A percentile compares a stretch with the other conserved stretches of the same genome.
Conservation (phyloP, 2,113 vertebrate genomes). For the Ramphastos sulfuratus region DNA sequence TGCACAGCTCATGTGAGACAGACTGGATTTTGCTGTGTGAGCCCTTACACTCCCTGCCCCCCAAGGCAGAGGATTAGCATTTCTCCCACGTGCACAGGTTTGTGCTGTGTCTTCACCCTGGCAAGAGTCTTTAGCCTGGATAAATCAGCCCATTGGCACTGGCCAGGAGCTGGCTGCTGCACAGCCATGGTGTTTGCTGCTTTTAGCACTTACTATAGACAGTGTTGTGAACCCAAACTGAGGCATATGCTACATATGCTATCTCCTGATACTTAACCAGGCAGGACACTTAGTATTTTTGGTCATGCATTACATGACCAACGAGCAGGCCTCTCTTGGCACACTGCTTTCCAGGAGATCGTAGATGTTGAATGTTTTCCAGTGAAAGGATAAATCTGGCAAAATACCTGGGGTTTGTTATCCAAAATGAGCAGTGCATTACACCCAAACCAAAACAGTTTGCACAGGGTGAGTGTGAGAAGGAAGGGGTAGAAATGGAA, state of each 20-base stretch:
- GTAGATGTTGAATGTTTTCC: not conserved
- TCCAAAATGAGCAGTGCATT: not conserved
- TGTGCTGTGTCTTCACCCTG: not conserved
- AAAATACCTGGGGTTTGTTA: not conserved
- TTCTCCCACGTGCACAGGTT: not conserved
- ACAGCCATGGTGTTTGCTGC: accelerated
- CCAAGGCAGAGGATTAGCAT: accelerated
- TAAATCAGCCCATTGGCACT: not conserved
- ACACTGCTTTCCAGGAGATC: not conserved
- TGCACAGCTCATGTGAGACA: not conserved
- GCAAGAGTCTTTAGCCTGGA: not conserved
- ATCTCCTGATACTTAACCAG: not conserved
- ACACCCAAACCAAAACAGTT: not conserved
- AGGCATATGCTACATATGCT: not conserved
- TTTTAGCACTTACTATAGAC: not conserved
- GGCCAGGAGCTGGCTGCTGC: not conserved
- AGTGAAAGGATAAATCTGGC: not conserved
- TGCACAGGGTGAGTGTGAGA: not conserved
- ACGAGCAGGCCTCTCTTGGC: not conserved
- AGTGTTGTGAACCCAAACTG: not conserved
- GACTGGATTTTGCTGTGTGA: not conserved
- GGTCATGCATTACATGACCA: not conserved
- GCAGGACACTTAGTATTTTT: not conserved
- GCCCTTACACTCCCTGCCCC: not conserved
- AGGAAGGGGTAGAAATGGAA: not conserved